Base-by-base conservation (phyloP, 2,113 vertebrate genomes). In the Pitta sordida region DNA sequence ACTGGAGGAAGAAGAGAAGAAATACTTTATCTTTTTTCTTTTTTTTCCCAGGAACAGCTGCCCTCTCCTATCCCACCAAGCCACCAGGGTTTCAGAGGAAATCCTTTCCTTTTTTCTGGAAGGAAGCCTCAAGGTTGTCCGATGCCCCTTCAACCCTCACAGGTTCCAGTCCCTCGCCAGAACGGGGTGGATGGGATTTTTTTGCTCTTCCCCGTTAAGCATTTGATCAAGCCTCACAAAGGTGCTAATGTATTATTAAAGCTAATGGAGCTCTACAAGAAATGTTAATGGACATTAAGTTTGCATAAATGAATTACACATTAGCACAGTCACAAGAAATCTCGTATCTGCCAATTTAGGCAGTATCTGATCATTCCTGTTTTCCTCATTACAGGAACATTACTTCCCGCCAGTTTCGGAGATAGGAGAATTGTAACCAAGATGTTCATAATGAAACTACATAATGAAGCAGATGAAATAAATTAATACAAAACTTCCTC, bases 221-320 rank as follows among this genome's bases (percentile, higher is more conserved):
- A 94, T 96, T 96, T 94, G 96, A 96, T 97, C 97, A 96, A 97
- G 97, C 98, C 97, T 97, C 96, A 97, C 97, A 96, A 97, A 98
- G 95, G 97, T 97, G 96, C 96, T 97, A 95, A 98, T 98, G 96
- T 86, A 98, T 98, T 98, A 98, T 98, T 98, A 98, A 98, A 97
- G 97, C 97, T 98, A 98, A 98, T 98, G 97, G 96, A 97, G 97
- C 97, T 97, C 97, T 97, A 96, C 97, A 94, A 96, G 96, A 97
- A 97, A 97, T 97, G 98, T 97, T 98, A 98, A 98, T 98, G 97
- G 98, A 97, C 97, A 97, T 97, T 96, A 98, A 97, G 97, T 98
- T 98, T 98, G 97, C 97, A 98, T 98, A 98, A 98, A 98, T 98
- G 97, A 98, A 98, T 98, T 98, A 98, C 97, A 94, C 97, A 98